Conservation (phyloP, 1,140 invertebrate species). For the Paracyclopina nana region DNA sequence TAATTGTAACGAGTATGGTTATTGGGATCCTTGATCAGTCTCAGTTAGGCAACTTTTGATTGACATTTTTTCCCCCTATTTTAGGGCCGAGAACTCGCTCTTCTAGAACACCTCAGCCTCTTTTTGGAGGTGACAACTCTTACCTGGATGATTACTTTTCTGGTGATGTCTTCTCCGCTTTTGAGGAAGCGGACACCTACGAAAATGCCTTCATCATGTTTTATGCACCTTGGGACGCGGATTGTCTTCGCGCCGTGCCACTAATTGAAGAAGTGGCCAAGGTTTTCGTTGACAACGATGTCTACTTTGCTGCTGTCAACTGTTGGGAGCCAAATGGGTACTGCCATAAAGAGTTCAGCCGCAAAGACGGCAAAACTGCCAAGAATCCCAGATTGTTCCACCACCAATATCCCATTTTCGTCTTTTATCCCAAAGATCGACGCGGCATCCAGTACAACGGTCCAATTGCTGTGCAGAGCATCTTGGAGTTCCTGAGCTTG, state of each 20-base stretch:
- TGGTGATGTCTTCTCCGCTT: conserved; percentile 1
- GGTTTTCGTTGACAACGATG: neutral
- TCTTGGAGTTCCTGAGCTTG: neutral
- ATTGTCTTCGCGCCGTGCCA: neutral
- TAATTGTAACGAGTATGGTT: too few relatives aligned
- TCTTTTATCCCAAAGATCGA: neutral
- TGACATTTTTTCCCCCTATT: neutral
- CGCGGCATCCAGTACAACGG: neutral
- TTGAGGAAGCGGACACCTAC: neutral
- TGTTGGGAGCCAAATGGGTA: neutral
- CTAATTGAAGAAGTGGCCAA: neutral
- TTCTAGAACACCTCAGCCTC: neutral
- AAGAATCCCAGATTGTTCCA: neutral
- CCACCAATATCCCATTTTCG: conserved; percentile 1
- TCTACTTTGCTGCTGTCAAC: neutral
- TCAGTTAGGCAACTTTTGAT: too few relatives aligned
- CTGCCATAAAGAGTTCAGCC: neutral
- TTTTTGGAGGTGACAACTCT: neutral
- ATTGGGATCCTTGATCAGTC: too few relatives aligned
- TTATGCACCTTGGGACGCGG: conserved; percentile 1
- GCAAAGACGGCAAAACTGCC: neutral
- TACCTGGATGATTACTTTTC: neutral
- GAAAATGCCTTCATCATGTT: neutral
- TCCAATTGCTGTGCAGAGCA: neutral
- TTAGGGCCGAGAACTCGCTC: neutral